Evolutionary conservation across 1,140 invertebrate genomes (phyloP).

Genomic region (Drosophila nasuta): DNA sequence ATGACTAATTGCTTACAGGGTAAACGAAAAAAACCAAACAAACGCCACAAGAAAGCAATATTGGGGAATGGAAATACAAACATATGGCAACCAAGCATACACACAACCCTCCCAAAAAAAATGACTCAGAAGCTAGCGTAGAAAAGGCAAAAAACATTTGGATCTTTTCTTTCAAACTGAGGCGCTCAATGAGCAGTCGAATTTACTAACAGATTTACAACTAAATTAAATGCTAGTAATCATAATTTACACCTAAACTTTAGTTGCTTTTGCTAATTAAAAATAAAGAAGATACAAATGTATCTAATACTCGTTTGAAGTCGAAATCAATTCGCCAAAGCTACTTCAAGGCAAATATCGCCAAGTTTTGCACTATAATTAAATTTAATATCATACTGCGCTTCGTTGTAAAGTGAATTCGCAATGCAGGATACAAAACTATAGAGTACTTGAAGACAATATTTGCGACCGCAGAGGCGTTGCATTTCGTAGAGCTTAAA

Average conservation of each 20-base stretch:
- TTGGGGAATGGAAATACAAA: conserved; percentile 23
- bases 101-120: neutral
- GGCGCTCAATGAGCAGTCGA: neutral
- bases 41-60: conserved; percentile 6
- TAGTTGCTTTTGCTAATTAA: no score
- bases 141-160: neutral
- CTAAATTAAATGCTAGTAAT: neutral
- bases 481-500: conserved; percentile 26
- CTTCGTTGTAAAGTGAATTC: neutral
- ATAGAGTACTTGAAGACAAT: conserved; percentile 13
- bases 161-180: neutral
- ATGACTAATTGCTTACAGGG: neutral
- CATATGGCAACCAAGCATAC: conserved; percentile 29
- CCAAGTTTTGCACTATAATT: no score
- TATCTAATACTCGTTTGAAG: no score
- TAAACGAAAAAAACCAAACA: conserved; percentile 13
- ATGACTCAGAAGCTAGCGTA: conserved; percentile 11
- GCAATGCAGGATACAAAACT: conserved; percentile 11
- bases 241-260: no score
- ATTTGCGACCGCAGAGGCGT: conserved; percentile 26
- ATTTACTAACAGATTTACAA: no score
- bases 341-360: no score
- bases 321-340: no score
- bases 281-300: no score
- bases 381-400: no score